Conservation (phyloP, 2,888 invertebrate genomes). For the Minunthozetes semirufus region DNA sequence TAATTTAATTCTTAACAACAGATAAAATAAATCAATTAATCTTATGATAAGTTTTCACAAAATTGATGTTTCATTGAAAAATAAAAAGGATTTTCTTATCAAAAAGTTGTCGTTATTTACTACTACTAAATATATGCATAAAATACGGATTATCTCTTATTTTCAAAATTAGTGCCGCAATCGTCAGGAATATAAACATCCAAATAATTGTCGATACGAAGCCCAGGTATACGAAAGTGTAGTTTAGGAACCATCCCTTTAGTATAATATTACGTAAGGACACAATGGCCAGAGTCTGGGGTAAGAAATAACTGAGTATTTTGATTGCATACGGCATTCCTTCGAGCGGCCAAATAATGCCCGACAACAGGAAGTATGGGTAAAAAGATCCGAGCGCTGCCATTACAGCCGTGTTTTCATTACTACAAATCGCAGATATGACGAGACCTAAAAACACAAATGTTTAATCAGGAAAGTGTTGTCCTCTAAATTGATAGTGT, state of each 20-base stretch:
- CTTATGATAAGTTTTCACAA: no score
- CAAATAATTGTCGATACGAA: background rate
- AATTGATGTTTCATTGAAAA: no score
- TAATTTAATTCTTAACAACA: no score
- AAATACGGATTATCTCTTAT: no score
- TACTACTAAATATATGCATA: no score
- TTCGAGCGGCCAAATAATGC: conserved; percentile 93
- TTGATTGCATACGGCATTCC: conserved; percentile 80
- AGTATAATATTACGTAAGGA: conserved; percentile 6
- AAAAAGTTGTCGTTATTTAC: no score
- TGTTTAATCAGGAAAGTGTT: background rate
- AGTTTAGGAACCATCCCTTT: background rate
- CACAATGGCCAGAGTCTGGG: conserved; percentile 67
- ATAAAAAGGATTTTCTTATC: no score
- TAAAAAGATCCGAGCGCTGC: conserved; percentile 83
- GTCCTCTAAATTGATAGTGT: conserved; percentile 44
- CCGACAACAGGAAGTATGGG: conserved; percentile 70
- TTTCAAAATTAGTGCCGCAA: background rate
- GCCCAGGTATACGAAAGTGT: background rate
- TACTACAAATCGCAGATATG: conserved; percentile 39
- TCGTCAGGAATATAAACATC: background rate
- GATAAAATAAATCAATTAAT: no score
- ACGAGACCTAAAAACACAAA: conserved; percentile 45
- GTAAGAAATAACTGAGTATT: conserved; percentile 62
- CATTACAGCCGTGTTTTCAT: conserved; percentile 41